Evolutionary conservation across 2,797 vertebrate genomes (phyloP), one percentile per base, ranked within the genome.

Genomic region (Taeniopygia guttata): DNA sequence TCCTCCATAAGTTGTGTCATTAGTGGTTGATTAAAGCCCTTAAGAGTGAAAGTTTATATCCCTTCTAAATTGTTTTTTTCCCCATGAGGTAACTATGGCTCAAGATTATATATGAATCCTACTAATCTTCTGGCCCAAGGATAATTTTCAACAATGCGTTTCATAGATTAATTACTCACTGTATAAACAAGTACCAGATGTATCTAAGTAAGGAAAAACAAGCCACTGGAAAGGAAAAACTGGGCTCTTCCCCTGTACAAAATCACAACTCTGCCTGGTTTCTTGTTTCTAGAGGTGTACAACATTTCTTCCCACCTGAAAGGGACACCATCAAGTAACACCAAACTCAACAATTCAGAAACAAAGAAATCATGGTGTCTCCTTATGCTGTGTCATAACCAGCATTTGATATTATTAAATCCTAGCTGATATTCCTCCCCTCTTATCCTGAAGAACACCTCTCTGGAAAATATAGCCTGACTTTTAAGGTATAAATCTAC

Each of bases 131-230:
- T 91, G 79, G 75, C 79, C 90, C 63, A 89, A 64, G 93, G 88
- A 95, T 80, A 95, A 90, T 81, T 89, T 93, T 67, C 58, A 94
- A 80, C 84, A 94, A 95, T 34, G 66, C 9, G 3, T 69, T 95
- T 87, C 79, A 92, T 36, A 86, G 40, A 92, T 87, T 73, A 95
- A 95, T 95, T 93, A 83, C 8, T 11, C 43, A 55, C 18, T 76
- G 14, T 21, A 66, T 81, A 93, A 94, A 93, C 58, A 95, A 93
- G 69, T 56, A 94, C 84, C 95, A 95, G 82, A 91, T 95, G 90
- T 78, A 96, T 46, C 63, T 25, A 82, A 84, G 59, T 10, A 54
- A 72, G 48, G 79, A 58, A 89, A 93, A 92, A 91, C 29, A 91
- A 93, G 56, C 15, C 63, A 77, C 49, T 51, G 68, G 43, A 67